These are phyloP conservation scores for Embidobia sp. DNA, from an alignment of 2,888 invertebrate genomes.

Conservation along the genomic window DNA sequence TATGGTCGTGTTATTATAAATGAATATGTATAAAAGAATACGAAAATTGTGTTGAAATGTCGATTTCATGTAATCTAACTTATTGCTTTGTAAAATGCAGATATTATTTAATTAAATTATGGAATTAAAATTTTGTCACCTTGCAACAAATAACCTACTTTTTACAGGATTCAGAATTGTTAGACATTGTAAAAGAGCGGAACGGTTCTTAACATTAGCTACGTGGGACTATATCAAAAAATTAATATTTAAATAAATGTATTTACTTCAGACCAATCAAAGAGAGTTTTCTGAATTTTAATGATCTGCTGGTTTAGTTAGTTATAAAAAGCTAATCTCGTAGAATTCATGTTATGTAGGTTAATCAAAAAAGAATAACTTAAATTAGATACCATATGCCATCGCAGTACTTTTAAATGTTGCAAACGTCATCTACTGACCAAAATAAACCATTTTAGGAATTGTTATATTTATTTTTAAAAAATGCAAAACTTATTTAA, in stretches of 20 bases:
- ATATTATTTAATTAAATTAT: slow-evolving; percentile 80
- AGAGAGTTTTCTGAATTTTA: background rate
- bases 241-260: slow-evolving; percentile 31
- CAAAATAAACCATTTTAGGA: too few species aligned
- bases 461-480: too few species aligned
- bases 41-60: slow-evolving; percentile 70
- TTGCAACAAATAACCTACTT: slow-evolving; percentile 37
- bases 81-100: slow-evolving; percentile 82
- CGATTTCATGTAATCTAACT: slow-evolving; percentile 78
- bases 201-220: too few species aligned
- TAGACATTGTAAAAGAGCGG: slow-evolving; percentile 14
- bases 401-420: too few species aligned
- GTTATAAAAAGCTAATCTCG: too few species aligned
- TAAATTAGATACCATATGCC: too few species aligned
- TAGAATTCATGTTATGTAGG: too few species aligned
- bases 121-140: slow-evolving; percentile 49
- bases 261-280: slow-evolving; percentile 19
- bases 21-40: slow-evolving; percentile 72
- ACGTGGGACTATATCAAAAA: too few species aligned
- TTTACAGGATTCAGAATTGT: slow-evolving; percentile 17
- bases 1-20: slow-evolving; percentile 69
- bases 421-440: too few species aligned
- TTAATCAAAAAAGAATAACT: too few species aligned
- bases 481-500: too few species aligned
- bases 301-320: too few species aligned